These are phyloP conservation scores for Hirundo rustica DNA, from an alignment of 2,797 vertebrate species.

Conservation along the genomic window DNA sequence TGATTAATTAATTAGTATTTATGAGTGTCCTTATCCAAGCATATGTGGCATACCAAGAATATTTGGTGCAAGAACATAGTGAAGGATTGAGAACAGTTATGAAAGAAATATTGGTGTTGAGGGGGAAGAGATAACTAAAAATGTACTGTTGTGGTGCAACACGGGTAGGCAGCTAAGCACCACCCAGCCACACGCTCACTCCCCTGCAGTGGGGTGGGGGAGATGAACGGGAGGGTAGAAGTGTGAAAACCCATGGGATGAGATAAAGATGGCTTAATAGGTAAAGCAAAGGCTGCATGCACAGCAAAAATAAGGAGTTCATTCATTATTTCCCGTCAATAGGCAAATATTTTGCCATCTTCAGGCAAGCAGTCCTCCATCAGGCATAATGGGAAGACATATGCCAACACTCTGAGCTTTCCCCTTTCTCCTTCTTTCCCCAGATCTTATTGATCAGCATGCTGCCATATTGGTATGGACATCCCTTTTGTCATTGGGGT, in stretches of 20 bases:
- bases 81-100: constrained; percentile 19
- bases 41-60: constrained; percentile 18
- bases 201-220: background rate
- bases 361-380: background rate
- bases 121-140: constrained; percentile 28
- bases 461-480: too few relatives aligned
- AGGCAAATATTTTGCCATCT: background rate
- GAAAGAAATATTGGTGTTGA: constrained; percentile 52
- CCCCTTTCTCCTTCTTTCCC: background rate
- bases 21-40: background rate
- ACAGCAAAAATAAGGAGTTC: background rate
- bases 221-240: background rate
- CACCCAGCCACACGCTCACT: background rate
- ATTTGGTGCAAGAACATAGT: constrained; percentile 9
- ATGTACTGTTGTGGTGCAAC: constrained; percentile 19
- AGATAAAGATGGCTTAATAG: background rate
- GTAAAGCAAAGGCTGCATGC: background rate
- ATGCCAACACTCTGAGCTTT: background rate
- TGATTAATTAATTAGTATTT: background rate
- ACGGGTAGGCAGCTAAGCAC: background rate
- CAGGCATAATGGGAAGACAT: accelerated
- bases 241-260: background rate
- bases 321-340: background rate
- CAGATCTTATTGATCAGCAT: background rate
- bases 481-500: background rate